Evolutionary conservation across 2,113 vertebrate species (phyloP), one percentile per base, ranked within the genome.

Genomic region (Spea bombifrons): DNA sequence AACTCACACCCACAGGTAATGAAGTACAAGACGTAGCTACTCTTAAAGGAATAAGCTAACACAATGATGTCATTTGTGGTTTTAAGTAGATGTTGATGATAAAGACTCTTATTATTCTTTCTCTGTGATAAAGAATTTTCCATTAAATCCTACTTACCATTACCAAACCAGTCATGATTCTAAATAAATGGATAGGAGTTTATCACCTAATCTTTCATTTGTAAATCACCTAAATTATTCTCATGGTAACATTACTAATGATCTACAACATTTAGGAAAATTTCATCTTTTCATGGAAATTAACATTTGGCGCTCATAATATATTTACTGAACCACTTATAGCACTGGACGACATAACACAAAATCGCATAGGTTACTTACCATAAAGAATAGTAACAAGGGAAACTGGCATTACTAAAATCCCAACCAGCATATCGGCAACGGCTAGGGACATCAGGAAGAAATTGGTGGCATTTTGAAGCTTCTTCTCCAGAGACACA

Each of bases 381-480:
- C 97, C 96, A 0, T 98, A 99, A 45, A 99, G 92, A 71, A 99
- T 94, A 87, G 97, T 91, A 83, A 99, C 92, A 85, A 99, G 95
- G 9, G 97, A 99, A 73, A 97, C 87, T 0, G 97, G 97, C 97
- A 99, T 99, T 78, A 99, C 97, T 85, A 99, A 92, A 83, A 99
- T 96, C 89, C 97, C 97, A 78, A 99, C 97, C 61, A 99, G 87
- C 96, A 99, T 98, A 88, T 99, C 97, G 0, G 97, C 97, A 81
- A 98, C 94, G 0, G 97, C 97, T 87, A 99, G 88, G 0, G 97
- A 99, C 89, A 98, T 94, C 87, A 99, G 90, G 87, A 99, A 99
- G 86, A 97, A 99, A 88, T 99, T 99, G 66, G 97, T 99, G 66
- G 97, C 97, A 45, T 97, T 99, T 84, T 99, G 97, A 78, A 99